A percentile compares a stretch with the other conserved stretches of the same genome.
Evolutionary conservation across 2,797 vertebrate species (phyloP).

Genomic region (Girardinus metallicus): DNA sequence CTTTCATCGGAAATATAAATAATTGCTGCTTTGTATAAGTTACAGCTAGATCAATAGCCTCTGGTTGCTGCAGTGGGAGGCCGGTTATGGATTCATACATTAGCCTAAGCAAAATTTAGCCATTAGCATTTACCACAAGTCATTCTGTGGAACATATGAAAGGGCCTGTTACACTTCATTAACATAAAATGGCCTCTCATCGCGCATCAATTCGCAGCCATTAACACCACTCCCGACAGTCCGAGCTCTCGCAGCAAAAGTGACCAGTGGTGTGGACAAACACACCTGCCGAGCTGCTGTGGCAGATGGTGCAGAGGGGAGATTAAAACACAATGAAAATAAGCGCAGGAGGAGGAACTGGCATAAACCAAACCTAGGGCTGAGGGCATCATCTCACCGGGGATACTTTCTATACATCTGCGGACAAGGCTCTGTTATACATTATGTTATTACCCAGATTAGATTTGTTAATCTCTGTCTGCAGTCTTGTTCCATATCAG

Average conservation of each 20-base stretch:
- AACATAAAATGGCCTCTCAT: constrained; percentile 70
- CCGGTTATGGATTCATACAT: constrained; percentile 47
- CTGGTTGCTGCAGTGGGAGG: constrained; percentile 37
- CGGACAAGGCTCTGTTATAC: constrained; percentile 42
- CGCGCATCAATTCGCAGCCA: constrained; percentile 69
- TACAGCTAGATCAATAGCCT: constrained; percentile 32
- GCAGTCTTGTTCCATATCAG: constrained; percentile 61
- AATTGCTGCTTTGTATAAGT: constrained; percentile 35
- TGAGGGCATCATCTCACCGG: constrained; percentile 16
- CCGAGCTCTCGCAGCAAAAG: constrained; percentile 21
- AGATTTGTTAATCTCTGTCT: constrained; percentile 72
- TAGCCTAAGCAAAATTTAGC: constrained; percentile 59
- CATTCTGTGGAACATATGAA: constrained; percentile 72
- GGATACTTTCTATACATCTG: constrained; percentile 19
- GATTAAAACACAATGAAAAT: constrained; percentile 57
- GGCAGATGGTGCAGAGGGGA: constrained; percentile 66
- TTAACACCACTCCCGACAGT: constrained; percentile 37
- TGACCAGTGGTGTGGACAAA: constrained; percentile 62
- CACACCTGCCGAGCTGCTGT: constrained; percentile 48
- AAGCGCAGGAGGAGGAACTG: background rate
- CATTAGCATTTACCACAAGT: constrained; percentile 66
- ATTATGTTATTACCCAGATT: constrained; percentile 73
- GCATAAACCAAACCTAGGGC: constrained; percentile 22
- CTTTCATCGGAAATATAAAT: constrained; percentile 40
- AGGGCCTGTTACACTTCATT: constrained; percentile 62